Percentiles rank a stretch among this genome's conserved stretches.
phyloP scores from a whole-genome alignment of 1,140 invertebrate genomes.

The Atta colombica region DNA sequence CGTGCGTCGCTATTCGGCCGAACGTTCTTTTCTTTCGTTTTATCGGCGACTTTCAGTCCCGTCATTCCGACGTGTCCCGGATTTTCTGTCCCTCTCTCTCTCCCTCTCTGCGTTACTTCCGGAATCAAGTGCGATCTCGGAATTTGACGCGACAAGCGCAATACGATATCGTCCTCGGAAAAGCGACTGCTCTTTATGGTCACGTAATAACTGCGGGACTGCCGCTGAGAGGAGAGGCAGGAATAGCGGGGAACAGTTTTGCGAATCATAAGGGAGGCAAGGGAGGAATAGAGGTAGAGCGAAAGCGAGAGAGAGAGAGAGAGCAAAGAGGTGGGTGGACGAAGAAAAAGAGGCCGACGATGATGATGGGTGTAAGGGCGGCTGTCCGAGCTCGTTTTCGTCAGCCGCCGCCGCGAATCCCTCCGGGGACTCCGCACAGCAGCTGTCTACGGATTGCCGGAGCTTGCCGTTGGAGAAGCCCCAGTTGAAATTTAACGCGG shows the following conservation, averaged over 20 bases:
- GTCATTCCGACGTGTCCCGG: conserved; percentile 21
- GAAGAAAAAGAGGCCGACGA: conserved; percentile 80
- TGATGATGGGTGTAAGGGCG: conserved; percentile 84
- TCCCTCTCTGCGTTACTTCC: conserved; percentile 29
- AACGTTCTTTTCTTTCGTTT: conserved; percentile 14
- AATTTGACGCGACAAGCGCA: conserved; percentile 71
- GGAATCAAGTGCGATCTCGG: conserved; percentile 45
- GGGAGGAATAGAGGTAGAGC: conserved; percentile 3
- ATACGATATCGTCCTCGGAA: conserved; percentile 73
- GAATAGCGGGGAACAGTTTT: conserved; percentile 18
- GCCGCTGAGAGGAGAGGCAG: conserved; percentile 37
- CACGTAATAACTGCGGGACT: conserved; percentile 73
- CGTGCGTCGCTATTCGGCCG: neutral
- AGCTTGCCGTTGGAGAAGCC: conserved; percentile 81
- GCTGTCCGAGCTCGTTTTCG: conserved; percentile 85
- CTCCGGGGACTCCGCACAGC: conserved; percentile 79
- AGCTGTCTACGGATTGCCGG: conserved; percentile 83
- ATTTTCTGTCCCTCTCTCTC: conserved; percentile 8
- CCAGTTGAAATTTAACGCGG: conserved; percentile 79
- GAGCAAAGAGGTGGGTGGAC: conserved; percentile 34
- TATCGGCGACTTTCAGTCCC: conserved; percentile 34
- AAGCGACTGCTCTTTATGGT: conserved; percentile 72
- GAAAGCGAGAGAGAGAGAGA: conserved; percentile 36
- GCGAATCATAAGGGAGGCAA: conserved; percentile 24
- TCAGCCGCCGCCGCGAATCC: conserved; percentile 80